Evolutionary conservation across 2,113 vertebrate genomes (phyloP).

Genomic region (Hemichromis elongatus): DNA sequence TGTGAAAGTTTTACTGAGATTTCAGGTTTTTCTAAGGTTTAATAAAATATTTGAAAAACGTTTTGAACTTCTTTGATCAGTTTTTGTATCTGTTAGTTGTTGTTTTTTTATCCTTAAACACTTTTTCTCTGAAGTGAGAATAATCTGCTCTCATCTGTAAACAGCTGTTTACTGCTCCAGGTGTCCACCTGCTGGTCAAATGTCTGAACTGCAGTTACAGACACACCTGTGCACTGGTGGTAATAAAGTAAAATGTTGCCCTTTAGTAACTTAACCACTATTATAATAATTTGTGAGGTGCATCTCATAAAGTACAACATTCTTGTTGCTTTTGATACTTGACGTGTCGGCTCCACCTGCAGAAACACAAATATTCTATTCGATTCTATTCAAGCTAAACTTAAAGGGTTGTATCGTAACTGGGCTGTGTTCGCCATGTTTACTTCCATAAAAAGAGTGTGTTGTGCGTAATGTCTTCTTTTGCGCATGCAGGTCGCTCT

Average conservation of each 20-base stretch:
- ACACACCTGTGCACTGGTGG: too few species aligned
- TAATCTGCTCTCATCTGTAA: too few species aligned
- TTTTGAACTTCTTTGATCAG: background rate
- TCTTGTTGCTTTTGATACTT: too few species aligned
- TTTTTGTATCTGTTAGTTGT: background rate
- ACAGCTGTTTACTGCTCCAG: fast-evolving
- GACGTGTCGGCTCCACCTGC: too few species aligned
- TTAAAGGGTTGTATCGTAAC: too few species aligned
- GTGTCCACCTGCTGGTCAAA: background rate
- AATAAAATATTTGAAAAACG: fast-evolving
- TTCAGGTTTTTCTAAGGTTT: background rate
- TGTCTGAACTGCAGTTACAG: background rate
- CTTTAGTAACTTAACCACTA: background rate
- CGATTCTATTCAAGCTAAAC: too few species aligned
- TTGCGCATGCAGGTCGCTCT: too few species aligned
- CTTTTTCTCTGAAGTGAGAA: background rate
- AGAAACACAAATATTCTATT: background rate
- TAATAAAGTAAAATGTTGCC: background rate
- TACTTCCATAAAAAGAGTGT: too few species aligned
- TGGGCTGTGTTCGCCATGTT: too few species aligned
- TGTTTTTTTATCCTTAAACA: background rate
- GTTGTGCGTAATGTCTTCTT: too few species aligned
- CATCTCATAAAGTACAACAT: background rate
- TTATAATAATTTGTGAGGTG: background rate
- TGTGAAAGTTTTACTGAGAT: background rate